Evolutionary conservation across 1,140 invertebrate genomes (phyloP).

Genomic region (Coenobita brevimanus): DNA sequence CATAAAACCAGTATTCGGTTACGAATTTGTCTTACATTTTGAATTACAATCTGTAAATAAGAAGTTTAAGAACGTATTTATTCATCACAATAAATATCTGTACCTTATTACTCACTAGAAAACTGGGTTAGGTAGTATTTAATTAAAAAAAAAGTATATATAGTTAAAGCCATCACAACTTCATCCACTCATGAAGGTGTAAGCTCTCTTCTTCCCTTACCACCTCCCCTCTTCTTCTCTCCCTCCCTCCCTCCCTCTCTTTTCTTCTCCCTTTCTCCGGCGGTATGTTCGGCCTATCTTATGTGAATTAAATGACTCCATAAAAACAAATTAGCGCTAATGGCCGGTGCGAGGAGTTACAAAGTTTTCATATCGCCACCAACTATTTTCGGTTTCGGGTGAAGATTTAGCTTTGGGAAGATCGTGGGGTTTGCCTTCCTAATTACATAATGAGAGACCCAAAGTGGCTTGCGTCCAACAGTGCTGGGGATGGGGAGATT

Average conservation of each 20-base stretch:
- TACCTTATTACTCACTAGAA: not conserved
- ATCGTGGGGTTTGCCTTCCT: constrained; percentile 29
- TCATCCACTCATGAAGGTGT: too few relatives aligned
- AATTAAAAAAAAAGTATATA: too few relatives aligned
- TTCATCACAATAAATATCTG: not conserved
- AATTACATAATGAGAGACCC: constrained; percentile 30
- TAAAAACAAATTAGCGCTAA: constrained; percentile 47
- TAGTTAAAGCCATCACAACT: too few relatives aligned
- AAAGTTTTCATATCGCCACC: constrained; percentile 47
- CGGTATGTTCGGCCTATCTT: constrained; percentile 31
- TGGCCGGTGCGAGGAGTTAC: constrained; percentile 43
- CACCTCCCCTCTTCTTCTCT: not conserved
- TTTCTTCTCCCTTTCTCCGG: not conserved
- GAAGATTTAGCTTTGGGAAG: constrained; percentile 17
- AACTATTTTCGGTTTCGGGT: constrained; percentile 33
- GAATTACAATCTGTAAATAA: too few relatives aligned
- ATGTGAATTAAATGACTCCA: constrained; percentile 51
- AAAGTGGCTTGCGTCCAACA: constrained; percentile 39
- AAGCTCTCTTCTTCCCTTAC: not conserved
- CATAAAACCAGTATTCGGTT: too few relatives aligned
- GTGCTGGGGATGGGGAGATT: not conserved
- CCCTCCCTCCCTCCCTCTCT: not conserved
- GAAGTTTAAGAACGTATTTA: not conserved
- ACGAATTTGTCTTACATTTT: too few relatives aligned
- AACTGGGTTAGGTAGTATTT: too few relatives aligned